Conservation (phyloP, 1,140 invertebrate genomes). For the Drosophila neocordata region DNA sequence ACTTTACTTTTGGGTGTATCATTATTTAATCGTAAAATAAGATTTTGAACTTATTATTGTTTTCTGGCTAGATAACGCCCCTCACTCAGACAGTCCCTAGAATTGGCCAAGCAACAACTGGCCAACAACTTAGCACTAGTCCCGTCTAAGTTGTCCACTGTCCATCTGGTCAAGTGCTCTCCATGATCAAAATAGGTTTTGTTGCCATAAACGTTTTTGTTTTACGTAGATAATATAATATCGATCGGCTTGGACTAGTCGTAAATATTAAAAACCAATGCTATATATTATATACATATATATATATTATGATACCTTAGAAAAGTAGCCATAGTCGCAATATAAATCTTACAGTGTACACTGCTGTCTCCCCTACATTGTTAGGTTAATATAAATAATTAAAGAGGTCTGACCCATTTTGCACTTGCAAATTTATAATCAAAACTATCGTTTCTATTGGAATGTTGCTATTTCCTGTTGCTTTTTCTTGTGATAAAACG, state of each 20-base stretch:
- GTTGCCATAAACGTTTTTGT: slow-evolving; percentile 55
- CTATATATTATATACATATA: slow-evolving; percentile 41
- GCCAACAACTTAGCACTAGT: not conserved
- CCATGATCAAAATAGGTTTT: slow-evolving; percentile 48
- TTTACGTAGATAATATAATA: slow-evolving; percentile 71
- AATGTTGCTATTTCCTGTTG: no score
- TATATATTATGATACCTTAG: slow-evolving; percentile 30
- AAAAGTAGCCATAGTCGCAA: slow-evolving; percentile 40
- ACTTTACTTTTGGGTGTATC: slow-evolving; percentile 68
- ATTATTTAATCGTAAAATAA: slow-evolving; percentile 76
- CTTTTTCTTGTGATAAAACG: no score
- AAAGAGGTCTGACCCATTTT: not conserved
- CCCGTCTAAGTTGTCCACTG: slow-evolving; percentile 1
- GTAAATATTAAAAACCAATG: slow-evolving; percentile 74
- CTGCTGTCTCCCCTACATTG: no score
- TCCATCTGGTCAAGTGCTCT: slow-evolving; percentile 55
- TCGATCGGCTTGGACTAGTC: slow-evolving; percentile 71
- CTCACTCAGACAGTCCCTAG: slow-evolving; percentile 28
- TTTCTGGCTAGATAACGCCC: slow-evolving; percentile 58
- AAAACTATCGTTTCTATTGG: not conserved
- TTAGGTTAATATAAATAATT: not conserved
- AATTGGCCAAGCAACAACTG: slow-evolving; percentile 27
- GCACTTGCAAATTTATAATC: not conserved
- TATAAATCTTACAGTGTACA: slow-evolving; percentile 19
- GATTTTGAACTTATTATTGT: slow-evolving; percentile 75